These are phyloP conservation scores for Mus minutoides DNA, from an alignment of 2,797 vertebrate species.

Conservation along the genomic window DNA sequence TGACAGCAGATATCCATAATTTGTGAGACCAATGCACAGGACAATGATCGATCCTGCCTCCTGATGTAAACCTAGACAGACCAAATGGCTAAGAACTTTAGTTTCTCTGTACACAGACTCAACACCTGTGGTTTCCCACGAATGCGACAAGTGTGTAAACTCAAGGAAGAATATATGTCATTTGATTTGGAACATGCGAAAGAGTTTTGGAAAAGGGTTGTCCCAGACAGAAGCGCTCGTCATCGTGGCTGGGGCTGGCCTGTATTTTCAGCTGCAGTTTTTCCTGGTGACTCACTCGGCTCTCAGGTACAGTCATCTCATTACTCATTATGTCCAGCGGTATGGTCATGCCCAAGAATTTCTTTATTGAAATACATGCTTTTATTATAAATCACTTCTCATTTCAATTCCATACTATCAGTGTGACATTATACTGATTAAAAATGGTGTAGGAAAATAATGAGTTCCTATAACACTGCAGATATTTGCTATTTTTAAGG, in stretches of 20 bases:
- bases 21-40: neutral
- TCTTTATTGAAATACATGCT: neutral
- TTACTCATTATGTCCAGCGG: neutral
- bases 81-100: neutral
- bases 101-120: neutral
- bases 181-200: neutral
- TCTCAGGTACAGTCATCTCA: neutral
- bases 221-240: neutral
- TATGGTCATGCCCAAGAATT: neutral
- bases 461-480: neutral
- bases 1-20: neutral
- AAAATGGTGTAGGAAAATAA: neutral
- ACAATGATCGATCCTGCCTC: neutral
- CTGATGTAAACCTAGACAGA: neutral
- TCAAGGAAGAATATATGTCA: neutral
- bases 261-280: neutral
- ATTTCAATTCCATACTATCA: neutral
- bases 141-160: neutral
- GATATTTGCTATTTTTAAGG: neutral
- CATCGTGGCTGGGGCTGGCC: neutral
- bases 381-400: conserved; percentile 26
- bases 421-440: neutral
- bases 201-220: neutral
- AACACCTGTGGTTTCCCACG: neutral
- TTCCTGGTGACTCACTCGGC: neutral